A percentile compares a stretch with the other conserved stretches of the same genome.
These are phyloP conservation scores for Empis stercorea DNA, from an alignment of 2,888 invertebrate species.

Conservation along the genomic window DNA sequence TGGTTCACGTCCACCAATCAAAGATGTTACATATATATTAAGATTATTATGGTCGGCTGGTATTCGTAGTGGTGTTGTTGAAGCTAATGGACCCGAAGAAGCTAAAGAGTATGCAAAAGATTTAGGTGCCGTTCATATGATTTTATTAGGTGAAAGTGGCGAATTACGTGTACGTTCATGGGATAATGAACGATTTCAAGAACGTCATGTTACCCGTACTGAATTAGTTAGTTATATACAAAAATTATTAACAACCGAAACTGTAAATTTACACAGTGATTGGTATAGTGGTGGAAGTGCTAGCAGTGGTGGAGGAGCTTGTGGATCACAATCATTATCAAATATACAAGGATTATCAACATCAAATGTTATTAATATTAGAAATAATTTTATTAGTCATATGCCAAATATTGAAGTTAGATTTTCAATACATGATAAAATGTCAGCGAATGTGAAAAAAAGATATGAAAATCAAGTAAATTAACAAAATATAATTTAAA, in stretches of 20 bases:
- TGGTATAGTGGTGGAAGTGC: background rate
- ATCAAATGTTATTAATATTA: constrained; percentile 17
- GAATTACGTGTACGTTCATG: constrained; percentile 39
- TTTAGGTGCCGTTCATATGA: constrained; percentile 47
- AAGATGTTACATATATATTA: constrained; percentile 41
- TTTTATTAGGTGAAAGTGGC: constrained; percentile 39
- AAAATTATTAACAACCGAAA: constrained; percentile 36
- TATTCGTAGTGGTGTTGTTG: constrained; percentile 48
- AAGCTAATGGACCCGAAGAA: constrained; percentile 48
- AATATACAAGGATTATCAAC: background rate
- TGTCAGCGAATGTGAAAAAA: constrained; percentile 48
- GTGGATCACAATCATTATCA: background rate
- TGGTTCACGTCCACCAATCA: constrained; percentile 43
- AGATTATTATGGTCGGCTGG: constrained; percentile 60
- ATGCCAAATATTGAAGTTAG: constrained; percentile 45
- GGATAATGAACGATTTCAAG: constrained; percentile 53
- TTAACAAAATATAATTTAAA: background rate
- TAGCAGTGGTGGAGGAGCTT: background rate
- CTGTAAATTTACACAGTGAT: background rate
- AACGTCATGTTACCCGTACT: constrained; percentile 44
- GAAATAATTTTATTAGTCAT: constrained; percentile 24
- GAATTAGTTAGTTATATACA: constrained; percentile 61
- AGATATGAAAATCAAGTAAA: constrained; percentile 58
- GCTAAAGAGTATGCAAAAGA: constrained; percentile 48
- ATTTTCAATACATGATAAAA: constrained; percentile 53